Percentiles rank a stretch among this genome's conserved stretches.
Conservation (phyloP, 2,888 invertebrate genomes). For the Acanthopleura granulata region DNA sequence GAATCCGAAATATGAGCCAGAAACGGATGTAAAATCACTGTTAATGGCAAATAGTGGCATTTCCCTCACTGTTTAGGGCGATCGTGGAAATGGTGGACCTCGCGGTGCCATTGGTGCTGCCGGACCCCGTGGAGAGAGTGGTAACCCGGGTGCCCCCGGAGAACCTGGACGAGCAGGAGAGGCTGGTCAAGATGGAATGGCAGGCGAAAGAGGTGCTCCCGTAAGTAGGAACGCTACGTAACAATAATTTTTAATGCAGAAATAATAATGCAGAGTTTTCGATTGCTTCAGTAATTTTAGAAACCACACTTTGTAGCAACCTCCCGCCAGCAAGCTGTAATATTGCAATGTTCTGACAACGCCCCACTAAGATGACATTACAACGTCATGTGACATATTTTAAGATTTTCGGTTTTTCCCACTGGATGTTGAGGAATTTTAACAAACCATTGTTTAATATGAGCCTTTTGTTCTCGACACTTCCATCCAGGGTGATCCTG, state of each 20-base stretch:
- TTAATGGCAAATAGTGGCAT: not conserved
- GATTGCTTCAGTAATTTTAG: too few species aligned
- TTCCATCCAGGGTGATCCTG: conserved; percentile 77
- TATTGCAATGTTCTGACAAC: too few species aligned
- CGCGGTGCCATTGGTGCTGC: conserved; percentile 44
- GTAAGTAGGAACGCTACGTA: not conserved
- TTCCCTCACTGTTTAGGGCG: conserved; percentile 37
- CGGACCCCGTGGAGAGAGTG: conserved; percentile 46
- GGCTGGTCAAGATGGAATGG: conserved; percentile 44
- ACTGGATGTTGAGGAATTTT: too few species aligned
- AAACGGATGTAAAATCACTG: not conserved
- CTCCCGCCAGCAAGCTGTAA: too few species aligned
- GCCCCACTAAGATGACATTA: too few species aligned
- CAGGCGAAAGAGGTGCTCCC: conserved; percentile 48
- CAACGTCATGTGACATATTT: too few species aligned
- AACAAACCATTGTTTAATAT: too few species aligned
- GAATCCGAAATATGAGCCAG: too few species aligned
- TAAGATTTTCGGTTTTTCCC: too few species aligned
- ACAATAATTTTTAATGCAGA: too few species aligned
- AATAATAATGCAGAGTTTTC: too few species aligned
- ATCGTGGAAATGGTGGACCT: conserved; percentile 47
- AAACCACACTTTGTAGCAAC: too few species aligned
- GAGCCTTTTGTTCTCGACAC: conserved; percentile 79
- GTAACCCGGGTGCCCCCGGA: conserved; percentile 40
- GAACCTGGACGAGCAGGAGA: conserved; percentile 36